These are phyloP conservation scores for Mormoops blainvillei DNA, from an alignment of 2,113 vertebrate genomes.

Conservation along the genomic window DNA sequence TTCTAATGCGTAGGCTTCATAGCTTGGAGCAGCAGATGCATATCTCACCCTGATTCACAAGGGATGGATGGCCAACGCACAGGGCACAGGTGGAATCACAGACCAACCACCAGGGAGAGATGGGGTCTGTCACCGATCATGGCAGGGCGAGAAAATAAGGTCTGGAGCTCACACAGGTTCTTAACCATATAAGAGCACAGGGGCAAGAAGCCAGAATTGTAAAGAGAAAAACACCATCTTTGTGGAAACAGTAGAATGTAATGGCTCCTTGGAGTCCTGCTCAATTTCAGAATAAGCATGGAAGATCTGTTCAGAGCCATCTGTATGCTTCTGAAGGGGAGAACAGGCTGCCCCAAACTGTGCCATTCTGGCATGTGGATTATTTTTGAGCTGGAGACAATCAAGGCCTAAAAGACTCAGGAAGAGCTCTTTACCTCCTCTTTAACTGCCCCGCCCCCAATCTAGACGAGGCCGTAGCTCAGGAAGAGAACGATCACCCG, in stretches of 20 bases:
- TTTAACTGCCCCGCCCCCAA: background rate
- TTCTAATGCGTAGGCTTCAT: background rate
- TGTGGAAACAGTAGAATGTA: slow-evolving; percentile 45
- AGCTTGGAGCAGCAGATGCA: background rate
- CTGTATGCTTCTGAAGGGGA: background rate
- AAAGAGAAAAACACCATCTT: slow-evolving; percentile 38
- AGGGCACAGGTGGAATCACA: background rate
- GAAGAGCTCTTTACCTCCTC: background rate
- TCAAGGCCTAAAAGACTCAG: background rate
- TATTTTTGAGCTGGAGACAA: background rate
- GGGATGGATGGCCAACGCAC: background rate
- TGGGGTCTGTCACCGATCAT: background rate
- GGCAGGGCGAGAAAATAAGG: background rate
- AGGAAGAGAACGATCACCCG: background rate
- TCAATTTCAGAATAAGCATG: slow-evolving; percentile 40
- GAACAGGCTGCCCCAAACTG: background rate
- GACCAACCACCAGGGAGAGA: background rate
- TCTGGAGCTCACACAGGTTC: background rate
- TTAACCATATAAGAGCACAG: background rate
- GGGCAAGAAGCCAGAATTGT: background rate
- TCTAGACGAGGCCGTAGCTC: background rate
- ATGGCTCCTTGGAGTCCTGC: slow-evolving; percentile 25
- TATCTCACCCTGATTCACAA: background rate
- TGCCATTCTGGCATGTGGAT: background rate
- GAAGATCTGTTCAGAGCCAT: background rate